Conservation (phyloP, 2,113 vertebrate species). For the Macaca nemestrina region DNA sequence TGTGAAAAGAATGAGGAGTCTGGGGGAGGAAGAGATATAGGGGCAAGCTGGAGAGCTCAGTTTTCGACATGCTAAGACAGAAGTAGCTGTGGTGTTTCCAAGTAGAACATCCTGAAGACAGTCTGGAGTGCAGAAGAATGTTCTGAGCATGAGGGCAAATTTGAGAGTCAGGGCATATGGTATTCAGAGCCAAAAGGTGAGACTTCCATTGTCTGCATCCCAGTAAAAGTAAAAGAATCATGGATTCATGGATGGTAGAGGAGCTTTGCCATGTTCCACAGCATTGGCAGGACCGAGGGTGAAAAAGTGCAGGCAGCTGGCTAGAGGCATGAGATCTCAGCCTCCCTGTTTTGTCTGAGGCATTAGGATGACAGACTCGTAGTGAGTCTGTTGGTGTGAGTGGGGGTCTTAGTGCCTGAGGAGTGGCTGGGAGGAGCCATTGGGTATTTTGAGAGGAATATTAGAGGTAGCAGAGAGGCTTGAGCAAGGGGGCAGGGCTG, state of each 20-base stretch:
- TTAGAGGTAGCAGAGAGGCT: neutral
- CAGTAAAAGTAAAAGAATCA: neutral
- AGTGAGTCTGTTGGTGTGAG: neutral
- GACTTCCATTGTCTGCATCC: neutral
- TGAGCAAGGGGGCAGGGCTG: neutral
- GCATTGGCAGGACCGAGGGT: neutral
- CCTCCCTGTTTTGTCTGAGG: neutral
- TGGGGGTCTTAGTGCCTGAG: neutral
- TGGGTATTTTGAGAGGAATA: neutral
- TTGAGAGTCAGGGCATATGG: neutral
- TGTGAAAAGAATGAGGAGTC: neutral
- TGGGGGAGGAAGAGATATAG: neutral
- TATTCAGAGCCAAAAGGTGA: neutral
- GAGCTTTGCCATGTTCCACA: neutral
- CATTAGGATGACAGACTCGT: neutral
- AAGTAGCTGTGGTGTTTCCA: neutral
- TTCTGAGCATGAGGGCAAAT: neutral
- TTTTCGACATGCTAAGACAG: neutral
- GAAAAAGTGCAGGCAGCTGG: neutral
- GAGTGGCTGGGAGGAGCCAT: neutral
- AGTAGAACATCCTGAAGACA: neutral
- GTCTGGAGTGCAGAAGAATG: neutral
- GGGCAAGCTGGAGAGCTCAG: neutral
- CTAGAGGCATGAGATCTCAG: neutral
- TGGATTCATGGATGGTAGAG: neutral